Evolutionary conservation across 1,140 invertebrate species (phyloP).

Genomic region (Aphelinus certus): DNA sequence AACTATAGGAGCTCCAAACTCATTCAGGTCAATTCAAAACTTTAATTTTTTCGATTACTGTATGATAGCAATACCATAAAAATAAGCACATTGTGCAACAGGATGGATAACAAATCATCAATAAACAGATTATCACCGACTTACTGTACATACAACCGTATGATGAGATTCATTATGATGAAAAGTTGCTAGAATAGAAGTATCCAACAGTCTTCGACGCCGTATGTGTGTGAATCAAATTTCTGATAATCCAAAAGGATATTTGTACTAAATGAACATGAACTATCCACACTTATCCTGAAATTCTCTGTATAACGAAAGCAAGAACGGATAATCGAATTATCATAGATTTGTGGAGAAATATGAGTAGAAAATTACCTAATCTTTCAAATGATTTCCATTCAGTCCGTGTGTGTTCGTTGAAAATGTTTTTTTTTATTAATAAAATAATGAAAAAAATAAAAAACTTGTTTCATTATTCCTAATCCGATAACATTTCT

Average conservation of each 20-base stretch:
- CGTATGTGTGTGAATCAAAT: constrained; percentile 1
- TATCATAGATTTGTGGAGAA: constrained; percentile 60
- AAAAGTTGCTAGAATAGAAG: no score
- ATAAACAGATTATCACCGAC: no score
- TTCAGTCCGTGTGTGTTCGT: constrained; percentile 62
- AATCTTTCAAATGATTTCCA: constrained; percentile 59
- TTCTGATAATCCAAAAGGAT: constrained; percentile 28
- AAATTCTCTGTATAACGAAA: constrained; percentile 59
- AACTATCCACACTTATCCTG: constrained; percentile 53
- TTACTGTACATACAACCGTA: no score
- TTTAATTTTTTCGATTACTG: no score
- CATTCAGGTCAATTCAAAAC: no score
- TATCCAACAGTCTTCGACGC: not conserved
- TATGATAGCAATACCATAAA: no score
- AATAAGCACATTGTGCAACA: no score
- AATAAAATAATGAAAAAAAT: constrained; percentile 53
- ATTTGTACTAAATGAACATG: constrained; percentile 42
- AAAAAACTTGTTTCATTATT: not conserved
- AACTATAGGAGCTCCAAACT: no score
- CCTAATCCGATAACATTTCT: no score
- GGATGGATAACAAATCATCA: no score
- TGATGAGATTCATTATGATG: no score
- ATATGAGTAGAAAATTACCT: constrained; percentile 57
- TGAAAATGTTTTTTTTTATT: constrained; percentile 61
- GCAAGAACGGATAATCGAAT: constrained; percentile 54